Evolutionary conservation across 2,113 vertebrate genomes (phyloP).

Genomic region (Pedetes capensis): DNA sequence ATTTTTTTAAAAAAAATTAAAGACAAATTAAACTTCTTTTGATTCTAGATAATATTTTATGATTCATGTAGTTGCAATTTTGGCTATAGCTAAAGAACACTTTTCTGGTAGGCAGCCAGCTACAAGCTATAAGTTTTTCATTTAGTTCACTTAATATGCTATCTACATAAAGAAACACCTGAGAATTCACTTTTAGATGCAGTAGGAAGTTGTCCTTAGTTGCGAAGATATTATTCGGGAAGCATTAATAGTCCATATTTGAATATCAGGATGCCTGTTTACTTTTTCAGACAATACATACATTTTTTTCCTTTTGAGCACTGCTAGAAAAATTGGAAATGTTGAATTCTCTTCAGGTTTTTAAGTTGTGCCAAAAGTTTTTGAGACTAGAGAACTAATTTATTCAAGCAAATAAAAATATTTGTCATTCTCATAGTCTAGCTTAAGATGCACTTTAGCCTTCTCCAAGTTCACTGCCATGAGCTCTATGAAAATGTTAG

Average conservation of each 20-base stretch:
- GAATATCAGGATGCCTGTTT: neutral
- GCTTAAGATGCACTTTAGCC: neutral
- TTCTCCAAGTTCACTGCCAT: neutral
- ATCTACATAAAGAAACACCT: neutral
- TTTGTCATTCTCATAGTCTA: neutral
- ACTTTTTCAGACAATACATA: constrained; percentile 4
- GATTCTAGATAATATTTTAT: constrained; percentile 10
- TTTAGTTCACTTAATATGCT: neutral
- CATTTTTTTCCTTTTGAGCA: neutral
- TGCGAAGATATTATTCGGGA: neutral
- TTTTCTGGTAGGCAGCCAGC: neutral
- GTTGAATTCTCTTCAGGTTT: constrained; percentile 29
- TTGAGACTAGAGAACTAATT: constrained; percentile 1
- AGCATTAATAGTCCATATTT: neutral
- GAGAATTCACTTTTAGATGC: neutral
- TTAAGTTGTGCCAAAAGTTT: neutral
- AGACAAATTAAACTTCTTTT: neutral
- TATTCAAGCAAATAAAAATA: constrained; percentile 32
- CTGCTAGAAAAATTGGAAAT: neutral
- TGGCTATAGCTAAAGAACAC: neutral
- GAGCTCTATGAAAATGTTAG: constrained; percentile 55
- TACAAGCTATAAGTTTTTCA: neutral
- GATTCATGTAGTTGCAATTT: neutral
- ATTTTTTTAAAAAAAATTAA: neutral
- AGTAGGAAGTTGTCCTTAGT: neutral